Conservation (phyloP, 2,113 vertebrate genomes). For the Litocranius walleri region DNA sequence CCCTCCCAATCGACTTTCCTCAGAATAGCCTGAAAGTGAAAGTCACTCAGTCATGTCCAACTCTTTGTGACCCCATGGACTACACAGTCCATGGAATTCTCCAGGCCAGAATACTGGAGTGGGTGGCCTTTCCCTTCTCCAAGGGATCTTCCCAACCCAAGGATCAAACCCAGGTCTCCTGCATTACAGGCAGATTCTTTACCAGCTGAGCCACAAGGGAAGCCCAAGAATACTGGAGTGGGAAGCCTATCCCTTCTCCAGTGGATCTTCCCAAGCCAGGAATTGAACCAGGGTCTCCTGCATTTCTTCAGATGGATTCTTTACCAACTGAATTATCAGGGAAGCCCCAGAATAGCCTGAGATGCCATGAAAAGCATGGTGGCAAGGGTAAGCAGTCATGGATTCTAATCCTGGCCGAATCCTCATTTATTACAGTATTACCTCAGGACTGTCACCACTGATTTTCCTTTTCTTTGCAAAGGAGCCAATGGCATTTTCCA, state of each 20-base stretch:
- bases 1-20: not conserved
- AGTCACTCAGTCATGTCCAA: not conserved
- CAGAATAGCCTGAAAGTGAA: not conserved
- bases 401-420: not conserved
- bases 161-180: not conserved
- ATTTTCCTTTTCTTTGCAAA: slow-evolving; percentile 18
- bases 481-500: not conserved
- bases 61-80: not conserved
- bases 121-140: not conserved
- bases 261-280: accelerated
- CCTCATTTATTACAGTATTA: not conserved
- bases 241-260: not conserved
- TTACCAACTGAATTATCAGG: not conserved
- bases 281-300: not conserved
- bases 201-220: not conserved
- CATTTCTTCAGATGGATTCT: not conserved
- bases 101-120: not conserved
- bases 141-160: not conserved
- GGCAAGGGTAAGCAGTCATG: not conserved
- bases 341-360: not conserved
- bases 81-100: not conserved
- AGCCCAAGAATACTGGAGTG: not conserved
- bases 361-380: not conserved
- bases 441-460: not conserved
- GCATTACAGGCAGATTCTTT: not conserved